Conservation (phyloP, 1,140 invertebrate genomes). For the Magallana angulata region DNA sequence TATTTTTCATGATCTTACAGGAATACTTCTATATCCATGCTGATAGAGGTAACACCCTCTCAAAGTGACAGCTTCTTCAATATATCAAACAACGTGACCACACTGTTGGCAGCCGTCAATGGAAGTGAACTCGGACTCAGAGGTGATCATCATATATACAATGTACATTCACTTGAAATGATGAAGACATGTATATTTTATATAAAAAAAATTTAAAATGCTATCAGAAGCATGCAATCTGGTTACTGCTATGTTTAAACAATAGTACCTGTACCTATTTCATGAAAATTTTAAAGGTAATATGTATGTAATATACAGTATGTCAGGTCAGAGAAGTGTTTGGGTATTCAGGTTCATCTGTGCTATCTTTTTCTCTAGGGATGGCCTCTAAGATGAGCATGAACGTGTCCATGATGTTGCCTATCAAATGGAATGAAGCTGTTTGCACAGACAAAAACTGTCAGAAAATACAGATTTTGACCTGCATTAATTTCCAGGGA, state of each 20-base stretch:
- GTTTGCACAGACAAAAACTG: slow-evolving; percentile 61
- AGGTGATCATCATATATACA: slow-evolving; percentile 57
- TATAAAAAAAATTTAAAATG: too few relatives aligned
- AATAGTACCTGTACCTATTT: too few relatives aligned
- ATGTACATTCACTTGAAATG: too few relatives aligned
- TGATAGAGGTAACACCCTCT: slow-evolving; percentile 71
- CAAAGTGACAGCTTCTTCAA: slow-evolving; percentile 61
- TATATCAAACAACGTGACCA: slow-evolving; percentile 72
- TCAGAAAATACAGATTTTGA: slow-evolving; percentile 64
- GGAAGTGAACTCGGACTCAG: slow-evolving; percentile 70
- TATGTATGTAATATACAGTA: too few relatives aligned
- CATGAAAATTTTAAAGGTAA: too few relatives aligned
- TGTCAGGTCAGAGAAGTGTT: too few relatives aligned
- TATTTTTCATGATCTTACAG: slow-evolving; percentile 55
- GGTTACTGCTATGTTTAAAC: too few relatives aligned
- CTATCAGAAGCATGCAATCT: too few relatives aligned
- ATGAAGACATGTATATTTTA: too few relatives aligned
- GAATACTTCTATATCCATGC: slow-evolving; percentile 71
- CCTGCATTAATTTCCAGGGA: slow-evolving; percentile 74
- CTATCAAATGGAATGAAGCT: slow-evolving; percentile 70
- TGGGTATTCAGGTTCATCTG: too few relatives aligned
- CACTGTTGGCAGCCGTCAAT: slow-evolving; percentile 64
- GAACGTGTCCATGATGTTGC: slow-evolving; percentile 71
- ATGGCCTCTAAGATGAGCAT: slow-evolving; percentile 62
- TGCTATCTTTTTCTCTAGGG: slow-evolving; percentile 60